Conservation (phyloP, 2,888 invertebrate genomes). For the Drosophila affinis region DNA sequence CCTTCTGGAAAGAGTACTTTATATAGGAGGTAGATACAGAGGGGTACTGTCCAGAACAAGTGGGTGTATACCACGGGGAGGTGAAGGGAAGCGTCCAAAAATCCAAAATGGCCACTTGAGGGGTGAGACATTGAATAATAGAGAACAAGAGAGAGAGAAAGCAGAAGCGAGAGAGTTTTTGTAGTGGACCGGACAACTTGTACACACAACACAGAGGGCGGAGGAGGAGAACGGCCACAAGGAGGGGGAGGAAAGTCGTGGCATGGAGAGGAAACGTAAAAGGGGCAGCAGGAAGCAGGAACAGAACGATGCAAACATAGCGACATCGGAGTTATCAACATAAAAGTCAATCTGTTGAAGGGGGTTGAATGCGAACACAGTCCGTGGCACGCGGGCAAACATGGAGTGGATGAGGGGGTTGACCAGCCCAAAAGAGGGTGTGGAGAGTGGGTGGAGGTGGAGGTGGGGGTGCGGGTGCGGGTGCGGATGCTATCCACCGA, state of each 20-base stretch:
- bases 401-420: neutral
- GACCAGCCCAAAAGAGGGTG: slow-evolving; percentile 28
- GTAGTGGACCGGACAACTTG: slow-evolving; percentile 44
- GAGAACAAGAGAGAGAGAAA: slow-evolving; percentile 12
- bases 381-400: neutral
- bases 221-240: neutral
- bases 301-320: slow-evolving; percentile 26
- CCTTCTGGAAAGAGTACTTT: too few species aligned
- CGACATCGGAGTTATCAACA: slow-evolving; percentile 57
- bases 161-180: slow-evolving; percentile 7
- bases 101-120: slow-evolving; percentile 68
- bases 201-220: slow-evolving; percentile 17
- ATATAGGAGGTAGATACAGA: neutral
- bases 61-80: slow-evolving; percentile 34
- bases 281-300: slow-evolving; percentile 4
- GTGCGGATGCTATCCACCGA: slow-evolving; percentile 16
- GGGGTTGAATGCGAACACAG: slow-evolving; percentile 63
- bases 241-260: neutral
- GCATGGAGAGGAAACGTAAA: neutral
- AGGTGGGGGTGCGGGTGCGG: slow-evolving; percentile 1
- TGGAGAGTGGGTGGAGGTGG: neutral
- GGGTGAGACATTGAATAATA: slow-evolving; percentile 55
- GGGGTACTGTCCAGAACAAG: slow-evolving; percentile 24
- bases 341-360: slow-evolving; percentile 73
- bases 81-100: slow-evolving; percentile 34